phyloP scores from a whole-genome alignment of 2,113 vertebrate genomes.

The Eptesicus fuscus region DNA sequence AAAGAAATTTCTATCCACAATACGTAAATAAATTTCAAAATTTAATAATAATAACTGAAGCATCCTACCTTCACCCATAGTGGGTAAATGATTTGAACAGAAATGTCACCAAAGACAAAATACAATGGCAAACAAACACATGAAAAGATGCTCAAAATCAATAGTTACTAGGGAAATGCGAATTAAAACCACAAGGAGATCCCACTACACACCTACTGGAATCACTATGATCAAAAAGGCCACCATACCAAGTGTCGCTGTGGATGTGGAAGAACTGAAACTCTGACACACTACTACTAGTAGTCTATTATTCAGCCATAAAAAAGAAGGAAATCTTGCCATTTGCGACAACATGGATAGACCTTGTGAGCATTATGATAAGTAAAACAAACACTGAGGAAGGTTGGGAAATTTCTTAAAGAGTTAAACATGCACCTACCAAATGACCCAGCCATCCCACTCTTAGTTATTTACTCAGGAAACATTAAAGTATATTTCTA shows the following conservation, averaged over 20 bases:
- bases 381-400: neutral
- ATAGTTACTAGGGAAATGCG: neutral
- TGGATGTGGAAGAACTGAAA: neutral
- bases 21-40: neutral
- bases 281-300: neutral
- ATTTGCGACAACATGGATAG: too few relatives aligned
- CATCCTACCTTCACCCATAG: neutral
- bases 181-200: neutral
- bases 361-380: too few relatives aligned
- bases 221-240: neutral
- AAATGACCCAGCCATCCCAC: neutral
- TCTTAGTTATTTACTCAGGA: neutral
- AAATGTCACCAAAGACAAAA: neutral
- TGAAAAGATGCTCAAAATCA: neutral
- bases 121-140: neutral
- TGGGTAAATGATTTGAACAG: neutral
- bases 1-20: neutral
- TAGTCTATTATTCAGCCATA: neutral
- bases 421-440: neutral
- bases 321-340: too few relatives aligned
- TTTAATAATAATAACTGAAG: neutral
- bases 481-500: neutral
- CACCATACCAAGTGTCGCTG: neutral
- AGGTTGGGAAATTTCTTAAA: neutral
- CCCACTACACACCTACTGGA: rapidly evolving